Evolutionary conservation across 2,113 vertebrate species (phyloP).

Genomic region (Cyanoderma ruficeps): DNA sequence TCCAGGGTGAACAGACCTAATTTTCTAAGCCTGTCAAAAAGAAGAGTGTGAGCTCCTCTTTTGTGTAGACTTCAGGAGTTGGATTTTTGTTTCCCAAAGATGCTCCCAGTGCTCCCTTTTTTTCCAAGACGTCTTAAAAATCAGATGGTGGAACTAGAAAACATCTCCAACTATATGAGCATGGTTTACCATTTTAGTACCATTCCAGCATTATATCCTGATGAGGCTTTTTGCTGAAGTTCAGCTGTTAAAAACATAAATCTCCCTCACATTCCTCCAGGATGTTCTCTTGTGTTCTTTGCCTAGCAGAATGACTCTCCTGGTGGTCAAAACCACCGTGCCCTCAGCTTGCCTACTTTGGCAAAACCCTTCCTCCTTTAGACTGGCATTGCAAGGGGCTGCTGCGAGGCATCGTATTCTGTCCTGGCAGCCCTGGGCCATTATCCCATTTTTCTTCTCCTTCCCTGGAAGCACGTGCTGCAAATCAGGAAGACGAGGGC

Average conservation of each 20-base stretch:
- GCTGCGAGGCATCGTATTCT: neutral
- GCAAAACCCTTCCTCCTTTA: neutral
- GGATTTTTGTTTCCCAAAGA: neutral
- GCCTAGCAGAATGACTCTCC: neutral
- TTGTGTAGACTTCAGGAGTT: neutral
- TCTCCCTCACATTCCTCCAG: neutral
- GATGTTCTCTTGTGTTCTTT: neutral
- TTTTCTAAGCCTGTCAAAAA: neutral
- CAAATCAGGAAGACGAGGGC: neutral
- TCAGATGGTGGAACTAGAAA: neutral
- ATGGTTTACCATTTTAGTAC: neutral
- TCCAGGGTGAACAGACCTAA: neutral
- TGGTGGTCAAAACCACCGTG: neutral
- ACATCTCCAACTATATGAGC: rapidly evolving
- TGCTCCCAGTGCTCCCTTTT: neutral
- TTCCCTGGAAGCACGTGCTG: neutral
- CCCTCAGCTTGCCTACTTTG: neutral
- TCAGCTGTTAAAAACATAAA: neutral
- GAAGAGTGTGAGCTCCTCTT: neutral
- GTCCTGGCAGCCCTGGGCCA: neutral
- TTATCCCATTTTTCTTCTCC: neutral
- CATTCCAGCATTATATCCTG: neutral
- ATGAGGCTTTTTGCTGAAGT: neutral
- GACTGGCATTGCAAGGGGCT: neutral
- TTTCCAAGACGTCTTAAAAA: neutral